These are phyloP conservation scores for Dicentrarchus labrax DNA, from an alignment of 2,113 vertebrate genomes.

Conservation along the genomic window DNA sequence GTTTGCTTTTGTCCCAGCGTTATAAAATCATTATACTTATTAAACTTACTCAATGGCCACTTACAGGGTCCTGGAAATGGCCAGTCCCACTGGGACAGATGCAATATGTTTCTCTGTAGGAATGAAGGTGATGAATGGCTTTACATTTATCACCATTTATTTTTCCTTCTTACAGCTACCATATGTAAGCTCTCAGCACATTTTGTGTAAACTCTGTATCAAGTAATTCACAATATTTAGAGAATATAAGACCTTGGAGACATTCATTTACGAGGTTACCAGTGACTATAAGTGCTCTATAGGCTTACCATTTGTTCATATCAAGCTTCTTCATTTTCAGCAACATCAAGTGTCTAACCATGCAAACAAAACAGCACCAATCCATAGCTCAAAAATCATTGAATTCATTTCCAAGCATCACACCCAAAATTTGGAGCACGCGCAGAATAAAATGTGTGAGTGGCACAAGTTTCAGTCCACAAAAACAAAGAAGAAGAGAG, in stretches of 20 bases:
- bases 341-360: not conserved
- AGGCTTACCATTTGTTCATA: not conserved
- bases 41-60: not conserved
- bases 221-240: not conserved
- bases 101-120: not conserved
- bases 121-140: conserved; percentile 7
- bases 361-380: conserved; percentile 24
- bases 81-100: not conserved
- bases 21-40: not conserved
- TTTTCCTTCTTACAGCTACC: not conserved
- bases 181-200: not conserved
- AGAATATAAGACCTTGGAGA: not conserved
- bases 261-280: not conserved
- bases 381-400: conserved; percentile 19
- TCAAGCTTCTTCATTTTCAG: conserved; percentile 3
- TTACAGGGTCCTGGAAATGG: not conserved
- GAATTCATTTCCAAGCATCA: conserved; percentile 52
- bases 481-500: conserved; percentile 68
- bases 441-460: conserved; percentile 60
- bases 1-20: not conserved
- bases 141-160: conserved; percentile 16
- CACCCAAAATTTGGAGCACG: conserved; percentile 42
- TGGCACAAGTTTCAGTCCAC: conserved; percentile 70
- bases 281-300: not conserved
- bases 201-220: not conserved